Conservation (phyloP, 2,888 invertebrate species). For the Girardia tigrina region DNA sequence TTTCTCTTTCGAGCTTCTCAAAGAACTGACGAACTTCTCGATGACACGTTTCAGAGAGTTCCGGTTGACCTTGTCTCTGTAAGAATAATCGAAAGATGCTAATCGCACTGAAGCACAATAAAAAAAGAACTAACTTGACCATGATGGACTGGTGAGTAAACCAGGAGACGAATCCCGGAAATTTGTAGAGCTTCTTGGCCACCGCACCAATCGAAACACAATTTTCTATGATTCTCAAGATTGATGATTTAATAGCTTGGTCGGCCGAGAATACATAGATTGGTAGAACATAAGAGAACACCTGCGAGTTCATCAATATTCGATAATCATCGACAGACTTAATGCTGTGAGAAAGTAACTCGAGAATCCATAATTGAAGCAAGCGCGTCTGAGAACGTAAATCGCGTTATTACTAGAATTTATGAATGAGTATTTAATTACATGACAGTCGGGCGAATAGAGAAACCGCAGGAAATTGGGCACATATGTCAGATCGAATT, state of each 20-base stretch:
- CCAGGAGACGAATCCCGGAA: not conserved
- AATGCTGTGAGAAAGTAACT: not conserved
- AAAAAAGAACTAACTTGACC: no score
- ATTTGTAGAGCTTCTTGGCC: not conserved
- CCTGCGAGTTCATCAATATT: not conserved
- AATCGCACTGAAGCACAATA: no score
- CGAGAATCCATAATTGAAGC: not conserved
- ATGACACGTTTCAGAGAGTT: no score
- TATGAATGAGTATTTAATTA: no score
- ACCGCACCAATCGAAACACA: not conserved
- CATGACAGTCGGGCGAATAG: not conserved
- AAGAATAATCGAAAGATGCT: no score
- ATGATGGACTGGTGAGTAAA: no score
- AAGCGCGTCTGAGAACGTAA: not conserved
- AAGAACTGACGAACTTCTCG: no score
- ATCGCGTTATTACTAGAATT: not conserved
- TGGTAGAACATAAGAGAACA: not conserved
- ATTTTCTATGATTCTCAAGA: not conserved
- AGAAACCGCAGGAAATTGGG: not conserved
- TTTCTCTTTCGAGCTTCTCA: no score
- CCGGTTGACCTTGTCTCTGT: no score
- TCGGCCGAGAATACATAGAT: not conserved
- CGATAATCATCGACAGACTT: not conserved
- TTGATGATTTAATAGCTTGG: not conserved
- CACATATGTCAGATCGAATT: not conserved